phyloP scores from a whole-genome alignment of 2,888 invertebrate genomes.

The Cantharis nigra region DNA sequence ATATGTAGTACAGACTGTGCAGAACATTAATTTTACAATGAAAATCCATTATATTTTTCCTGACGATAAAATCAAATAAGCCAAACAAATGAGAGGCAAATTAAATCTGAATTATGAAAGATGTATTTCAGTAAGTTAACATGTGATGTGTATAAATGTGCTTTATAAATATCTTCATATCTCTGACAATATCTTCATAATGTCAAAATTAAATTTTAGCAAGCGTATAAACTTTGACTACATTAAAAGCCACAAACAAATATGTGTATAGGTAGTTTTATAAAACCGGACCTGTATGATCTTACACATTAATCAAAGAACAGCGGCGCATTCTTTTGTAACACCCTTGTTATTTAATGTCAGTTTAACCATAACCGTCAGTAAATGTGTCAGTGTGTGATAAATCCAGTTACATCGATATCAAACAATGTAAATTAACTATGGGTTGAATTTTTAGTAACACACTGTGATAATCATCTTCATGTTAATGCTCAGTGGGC shows the following conservation, averaged over 20 bases:
- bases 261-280: constrained; percentile 1
- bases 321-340: constrained; percentile 21
- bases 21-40: not conserved
- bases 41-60: not conserved
- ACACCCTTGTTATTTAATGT: constrained; percentile 30
- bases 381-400: constrained; percentile 18
- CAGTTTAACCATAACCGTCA: constrained; percentile 22
- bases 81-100: not conserved
- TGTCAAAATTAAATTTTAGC: not conserved
- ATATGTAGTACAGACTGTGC: not conserved
- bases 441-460: not conserved
- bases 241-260: constrained; percentile 1
- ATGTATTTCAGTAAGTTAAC: not conserved
- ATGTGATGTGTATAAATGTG: not conserved
- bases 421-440: constrained; percentile 24
- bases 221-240: not conserved
- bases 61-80: not conserved
- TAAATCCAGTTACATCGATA: constrained; percentile 26
- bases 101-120: not conserved
- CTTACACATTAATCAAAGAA: constrained; percentile 13
- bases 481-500: constrained; percentile 43
- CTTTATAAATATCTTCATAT: not conserved
- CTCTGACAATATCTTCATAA: not conserved
- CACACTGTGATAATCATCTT: constrained; percentile 41
- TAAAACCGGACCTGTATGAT: not conserved